phyloP scores from a whole-genome alignment of 2,113 vertebrate species.

The Planiliza haematocheilus region DNA sequence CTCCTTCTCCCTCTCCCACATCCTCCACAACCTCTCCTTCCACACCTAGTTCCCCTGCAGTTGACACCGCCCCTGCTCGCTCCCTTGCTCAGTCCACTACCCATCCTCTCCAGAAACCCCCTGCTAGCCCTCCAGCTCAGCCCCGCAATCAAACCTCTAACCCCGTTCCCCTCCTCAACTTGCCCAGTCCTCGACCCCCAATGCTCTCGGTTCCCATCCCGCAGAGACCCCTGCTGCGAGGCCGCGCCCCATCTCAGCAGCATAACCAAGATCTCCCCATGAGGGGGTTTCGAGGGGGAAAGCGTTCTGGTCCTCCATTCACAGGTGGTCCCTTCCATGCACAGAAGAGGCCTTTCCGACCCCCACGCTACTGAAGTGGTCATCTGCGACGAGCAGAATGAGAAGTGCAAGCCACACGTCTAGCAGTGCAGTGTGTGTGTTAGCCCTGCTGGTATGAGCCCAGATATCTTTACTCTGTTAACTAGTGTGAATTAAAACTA shows the following conservation, averaged over 20 bases:
- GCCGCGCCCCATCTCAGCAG: slow-evolving; percentile 76
- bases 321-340: slow-evolving; percentile 86
- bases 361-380: slow-evolving; percentile 91
- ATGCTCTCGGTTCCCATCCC: slow-evolving; percentile 79
- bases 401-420: slow-evolving; percentile 60
- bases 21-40: slow-evolving; percentile 68
- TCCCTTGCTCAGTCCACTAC: slow-evolving; percentile 28
- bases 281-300: slow-evolving; percentile 84
- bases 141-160: slow-evolving; percentile 60
- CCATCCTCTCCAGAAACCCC: slow-evolving; percentile 60
- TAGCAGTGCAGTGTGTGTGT: slow-evolving; percentile 67
- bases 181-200: slow-evolving; percentile 81
- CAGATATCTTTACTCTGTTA: slow-evolving; percentile 71
- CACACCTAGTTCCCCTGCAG: slow-evolving; percentile 76
- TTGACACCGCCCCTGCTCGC: slow-evolving; percentile 52
- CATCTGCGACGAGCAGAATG: slow-evolving; percentile 57
- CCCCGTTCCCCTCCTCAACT: slow-evolving; percentile 71
- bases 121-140: slow-evolving; percentile 63
- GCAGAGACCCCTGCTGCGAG: slow-evolving; percentile 83
- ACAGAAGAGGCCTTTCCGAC: slow-evolving; percentile 93
- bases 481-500: slow-evolving; percentile 62
- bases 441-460: slow-evolving; percentile 79
- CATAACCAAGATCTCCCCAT: slow-evolving; percentile 84
- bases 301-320: slow-evolving; percentile 87
- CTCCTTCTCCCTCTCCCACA: slow-evolving; percentile 67